Conservation (phyloP, 2,797 vertebrate species). For the Gobionotothen gibberifrons region DNA sequence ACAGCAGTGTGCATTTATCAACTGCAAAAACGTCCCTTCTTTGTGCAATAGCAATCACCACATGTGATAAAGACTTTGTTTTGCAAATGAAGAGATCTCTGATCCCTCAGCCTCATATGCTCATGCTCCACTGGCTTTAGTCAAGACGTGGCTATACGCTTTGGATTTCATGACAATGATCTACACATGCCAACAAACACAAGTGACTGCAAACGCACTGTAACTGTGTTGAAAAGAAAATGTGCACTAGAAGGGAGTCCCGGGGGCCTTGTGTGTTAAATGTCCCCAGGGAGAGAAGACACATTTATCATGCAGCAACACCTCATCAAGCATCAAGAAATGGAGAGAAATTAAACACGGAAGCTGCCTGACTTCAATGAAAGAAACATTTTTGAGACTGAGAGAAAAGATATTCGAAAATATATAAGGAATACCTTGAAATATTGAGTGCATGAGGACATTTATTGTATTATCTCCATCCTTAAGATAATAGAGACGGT, state of each 20-base stretch:
- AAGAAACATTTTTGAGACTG: background rate
- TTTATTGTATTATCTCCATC: background rate
- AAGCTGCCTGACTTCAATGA: background rate
- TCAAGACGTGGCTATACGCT: slow-evolving; percentile 14
- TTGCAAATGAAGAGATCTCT: slow-evolving; percentile 44
- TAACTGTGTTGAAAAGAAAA: background rate
- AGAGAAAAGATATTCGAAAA: background rate
- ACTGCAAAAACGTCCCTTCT: slow-evolving; percentile 7
- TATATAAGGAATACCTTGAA: background rate
- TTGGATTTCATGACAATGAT: slow-evolving; percentile 17
- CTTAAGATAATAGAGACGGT: no score
- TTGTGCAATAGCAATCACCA: slow-evolving; percentile 25
- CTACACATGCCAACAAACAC: slow-evolving; percentile 9
- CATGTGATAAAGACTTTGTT: slow-evolving; percentile 37
- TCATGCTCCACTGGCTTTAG: slow-evolving; percentile 30
- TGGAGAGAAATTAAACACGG: background rate
- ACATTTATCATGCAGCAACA: background rate
- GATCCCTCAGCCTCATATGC: slow-evolving; percentile 25
- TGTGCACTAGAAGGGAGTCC: background rate
- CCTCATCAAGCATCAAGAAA: slow-evolving; percentile 2
- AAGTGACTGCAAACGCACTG: slow-evolving; percentile 16
- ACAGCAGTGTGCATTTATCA: background rate
- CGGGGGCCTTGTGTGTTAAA: background rate
- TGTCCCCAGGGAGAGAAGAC: background rate
- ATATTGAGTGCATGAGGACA: background rate